phyloP scores from a whole-genome alignment of 1,140 invertebrate species.

The Ctenoplectra terminalis region DNA sequence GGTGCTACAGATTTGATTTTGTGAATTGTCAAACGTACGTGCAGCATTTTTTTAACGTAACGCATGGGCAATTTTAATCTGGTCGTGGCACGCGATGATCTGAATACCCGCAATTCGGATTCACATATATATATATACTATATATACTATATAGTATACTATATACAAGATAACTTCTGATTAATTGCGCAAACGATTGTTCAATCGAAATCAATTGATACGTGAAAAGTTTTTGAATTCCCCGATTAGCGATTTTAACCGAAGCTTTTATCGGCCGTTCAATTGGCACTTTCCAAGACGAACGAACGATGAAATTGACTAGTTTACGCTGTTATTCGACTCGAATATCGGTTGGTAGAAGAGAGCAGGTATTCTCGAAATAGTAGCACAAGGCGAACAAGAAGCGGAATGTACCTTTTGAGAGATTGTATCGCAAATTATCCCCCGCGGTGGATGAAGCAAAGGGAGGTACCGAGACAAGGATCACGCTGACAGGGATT shows the following conservation, averaged over 20 bases:
- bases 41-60: background rate
- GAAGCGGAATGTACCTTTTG: background rate
- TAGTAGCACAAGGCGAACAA: background rate
- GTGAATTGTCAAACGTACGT: background rate
- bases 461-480: background rate
- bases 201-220: background rate
- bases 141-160: too few relatives aligned
- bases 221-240: background rate
- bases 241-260: background rate
- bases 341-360: background rate
- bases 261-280: background rate
- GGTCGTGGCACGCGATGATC: background rate
- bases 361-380: background rate
- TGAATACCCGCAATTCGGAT: background rate
- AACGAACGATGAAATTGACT: background rate
- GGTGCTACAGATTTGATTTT: background rate
- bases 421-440: constrained; percentile 12
- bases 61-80: background rate
- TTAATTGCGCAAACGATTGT: background rate
- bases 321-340: background rate
- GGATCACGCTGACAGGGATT: background rate
- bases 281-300: background rate
- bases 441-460: background rate
- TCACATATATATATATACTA: too few relatives aligned
- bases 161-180: too few relatives aligned